These are phyloP conservation scores for Coregonus ussuriensis DNA, from an alignment of 2,797 vertebrate genomes.

Conservation along the genomic window DNA sequence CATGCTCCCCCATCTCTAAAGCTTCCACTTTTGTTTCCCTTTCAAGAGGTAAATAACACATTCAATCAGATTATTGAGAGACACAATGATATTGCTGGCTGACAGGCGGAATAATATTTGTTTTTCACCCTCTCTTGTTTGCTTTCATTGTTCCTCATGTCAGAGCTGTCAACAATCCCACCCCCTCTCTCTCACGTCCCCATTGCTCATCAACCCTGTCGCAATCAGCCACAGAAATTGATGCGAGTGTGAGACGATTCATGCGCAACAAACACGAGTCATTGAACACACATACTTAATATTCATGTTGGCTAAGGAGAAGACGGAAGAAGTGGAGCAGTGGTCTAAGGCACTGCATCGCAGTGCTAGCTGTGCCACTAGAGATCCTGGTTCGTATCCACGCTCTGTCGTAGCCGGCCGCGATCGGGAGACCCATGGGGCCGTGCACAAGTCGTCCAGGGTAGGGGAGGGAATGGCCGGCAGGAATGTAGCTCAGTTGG, in stretches of 20 bases:
- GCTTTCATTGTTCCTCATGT: constrained; percentile 27
- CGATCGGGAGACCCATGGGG: too few species aligned
- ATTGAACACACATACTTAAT: neutral
- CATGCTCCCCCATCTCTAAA: neutral
- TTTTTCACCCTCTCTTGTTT: constrained; percentile 14
- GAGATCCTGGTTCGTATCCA: too few species aligned
- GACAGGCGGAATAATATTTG: constrained; percentile 15
- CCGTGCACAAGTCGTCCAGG: too few species aligned
- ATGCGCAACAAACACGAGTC: neutral
- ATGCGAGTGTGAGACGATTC: neutral
- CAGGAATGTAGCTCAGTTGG: too few species aligned
- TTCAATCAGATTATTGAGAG: constrained; percentile 39
- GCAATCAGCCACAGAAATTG: neutral
- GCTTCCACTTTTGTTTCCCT: constrained; percentile 24
- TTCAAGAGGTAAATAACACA: constrained; percentile 40
- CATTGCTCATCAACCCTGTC: neutral
- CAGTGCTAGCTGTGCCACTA: too few species aligned
- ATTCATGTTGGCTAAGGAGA: neutral
- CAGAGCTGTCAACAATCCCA: constrained; percentile 25
- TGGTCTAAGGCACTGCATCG: too few species aligned
- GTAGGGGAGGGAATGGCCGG: too few species aligned
- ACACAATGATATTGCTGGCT: constrained; percentile 22
- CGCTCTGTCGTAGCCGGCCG: too few species aligned
- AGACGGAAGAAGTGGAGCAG: neutral
- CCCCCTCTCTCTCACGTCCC: neutral